A percentile compares a stretch with the other conserved stretches of the same genome.
Conservation (phyloP, 2,797 vertebrate genomes). For the Pogonophryne albipinna region DNA sequence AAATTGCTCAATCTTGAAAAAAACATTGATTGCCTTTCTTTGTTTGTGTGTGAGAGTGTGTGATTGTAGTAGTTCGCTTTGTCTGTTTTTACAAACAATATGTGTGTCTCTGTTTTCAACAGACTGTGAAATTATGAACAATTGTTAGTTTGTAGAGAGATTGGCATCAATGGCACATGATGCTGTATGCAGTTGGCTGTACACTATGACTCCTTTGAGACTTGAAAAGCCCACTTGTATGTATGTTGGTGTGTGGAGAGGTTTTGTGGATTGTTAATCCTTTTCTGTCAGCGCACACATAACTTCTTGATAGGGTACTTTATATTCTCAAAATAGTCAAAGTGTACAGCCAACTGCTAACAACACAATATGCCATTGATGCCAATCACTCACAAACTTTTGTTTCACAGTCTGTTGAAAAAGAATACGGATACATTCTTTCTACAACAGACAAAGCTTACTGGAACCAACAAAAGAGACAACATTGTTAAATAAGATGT, state of each 20-base stretch:
- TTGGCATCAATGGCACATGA: conserved; percentile 1
- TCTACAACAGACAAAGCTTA: too few relatives aligned
- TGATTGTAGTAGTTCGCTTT: not conserved
- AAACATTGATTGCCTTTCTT: not conserved
- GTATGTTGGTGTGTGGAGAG: not conserved
- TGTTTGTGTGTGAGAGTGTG: not conserved
- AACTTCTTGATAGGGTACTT: too few relatives aligned
- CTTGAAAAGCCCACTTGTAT: not conserved
- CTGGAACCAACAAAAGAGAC: not conserved
- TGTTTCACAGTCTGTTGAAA: too few relatives aligned
- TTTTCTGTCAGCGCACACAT: not conserved
- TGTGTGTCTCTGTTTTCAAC: conserved; percentile 31
- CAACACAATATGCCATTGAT: too few relatives aligned
- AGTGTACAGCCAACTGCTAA: too few relatives aligned
- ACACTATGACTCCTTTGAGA: conserved; percentile 1
- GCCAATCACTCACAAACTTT: too few relatives aligned
- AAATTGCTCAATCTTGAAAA: not conserved
- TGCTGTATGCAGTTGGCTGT: conserved; percentile 7
- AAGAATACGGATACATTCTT: too few relatives aligned
- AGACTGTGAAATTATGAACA: conserved; percentile 31
- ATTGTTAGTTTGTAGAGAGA: conserved; percentile 5
- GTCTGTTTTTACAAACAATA: conserved; percentile 6
- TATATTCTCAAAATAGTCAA: too few relatives aligned
- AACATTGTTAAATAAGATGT: not conserved
- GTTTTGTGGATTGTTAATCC: conserved; percentile 2